Conservation (phyloP, 1,140 invertebrate genomes). For the Hypsibius dujardini region DNA sequence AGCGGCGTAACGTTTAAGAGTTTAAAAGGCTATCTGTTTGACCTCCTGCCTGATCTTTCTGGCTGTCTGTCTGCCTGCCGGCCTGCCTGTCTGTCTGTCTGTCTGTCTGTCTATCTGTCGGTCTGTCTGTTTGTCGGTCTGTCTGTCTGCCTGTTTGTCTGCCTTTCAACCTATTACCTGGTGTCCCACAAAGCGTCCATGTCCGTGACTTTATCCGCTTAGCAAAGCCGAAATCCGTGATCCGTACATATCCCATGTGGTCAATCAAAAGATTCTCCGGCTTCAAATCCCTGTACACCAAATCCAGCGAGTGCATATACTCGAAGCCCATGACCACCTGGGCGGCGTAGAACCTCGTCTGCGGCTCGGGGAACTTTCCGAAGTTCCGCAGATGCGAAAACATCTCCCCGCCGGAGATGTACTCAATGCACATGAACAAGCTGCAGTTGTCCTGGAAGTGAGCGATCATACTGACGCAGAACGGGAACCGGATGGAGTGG, state of each 20-base stretch:
- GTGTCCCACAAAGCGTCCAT: constrained; percentile 15
- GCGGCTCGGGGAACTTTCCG: neutral
- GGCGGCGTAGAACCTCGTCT: constrained; percentile 3
- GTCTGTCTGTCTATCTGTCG: too few species aligned
- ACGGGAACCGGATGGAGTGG: neutral
- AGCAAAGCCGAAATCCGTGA: constrained; percentile 15
- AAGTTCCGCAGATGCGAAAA: constrained; percentile 7
- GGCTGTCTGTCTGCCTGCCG: too few species aligned
- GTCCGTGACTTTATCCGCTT: constrained; percentile 10
- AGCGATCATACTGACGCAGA: neutral
- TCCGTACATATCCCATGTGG: neutral
- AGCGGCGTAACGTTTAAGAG: too few species aligned
- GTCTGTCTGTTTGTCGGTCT: too few species aligned
- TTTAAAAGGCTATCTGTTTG: too few species aligned
- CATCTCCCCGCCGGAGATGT: constrained; percentile 1
- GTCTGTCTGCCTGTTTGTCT: too few species aligned
- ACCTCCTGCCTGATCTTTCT: too few species aligned
- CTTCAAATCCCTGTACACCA: constrained; percentile 14
- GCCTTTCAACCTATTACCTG: neutral
- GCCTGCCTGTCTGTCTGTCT: too few species aligned
- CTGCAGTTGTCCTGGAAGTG: neutral
- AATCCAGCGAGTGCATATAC: constrained; percentile 13
- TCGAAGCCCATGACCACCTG: neutral
- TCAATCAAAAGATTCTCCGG: constrained; percentile 11
- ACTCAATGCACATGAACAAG: neutral